Base-by-base conservation (phyloP, 92 coral and sea anemone genomes). In the Micromussa lordhowensis region DNA sequence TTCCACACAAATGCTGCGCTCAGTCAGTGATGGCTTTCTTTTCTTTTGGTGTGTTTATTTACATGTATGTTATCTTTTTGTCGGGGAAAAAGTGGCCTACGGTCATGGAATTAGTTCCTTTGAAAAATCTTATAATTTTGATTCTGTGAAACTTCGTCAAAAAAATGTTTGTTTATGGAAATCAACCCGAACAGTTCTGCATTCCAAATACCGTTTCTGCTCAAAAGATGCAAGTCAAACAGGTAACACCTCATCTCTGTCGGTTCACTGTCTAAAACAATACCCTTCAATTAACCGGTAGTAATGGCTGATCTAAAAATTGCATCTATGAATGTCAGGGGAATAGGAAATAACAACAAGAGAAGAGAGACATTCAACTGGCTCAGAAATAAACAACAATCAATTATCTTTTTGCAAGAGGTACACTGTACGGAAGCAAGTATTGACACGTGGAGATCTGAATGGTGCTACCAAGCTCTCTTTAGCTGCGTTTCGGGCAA, bases 361-460 rank as follows among this genome's bases (percentile, higher is more conserved):
- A 55, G 61, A 55, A 55, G 61, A 55, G 61, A 55, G 61, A 55
- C 61, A 1, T 55, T 55, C 22, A 55, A 55, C 61, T 55, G 61
- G 61, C 61, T 19, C 22, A 55, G 78, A 73, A 28, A 28, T 51
- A 34, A 76, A 76, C 28, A 76, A 49, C 26, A 75, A 35, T 75
- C 80, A 77, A 77, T 77, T 77, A 35, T 17, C 80, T 35, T 77
- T 35, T 36, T 76, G 55, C 80, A 76, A 76, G n/a, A n/a, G n/a
- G 80, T 19, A 15, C 80, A 76, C n/a, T 76, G 55, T 19, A 40
- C 32, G 29, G 80, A 49, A 44, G 24, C 24, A 34, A 76, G 29
- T 35, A 76, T 34, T 35, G 80, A 76, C 55, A 34, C 4, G 30
- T 48, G 61, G 61, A 21, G 58, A 17, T 34, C 80, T 11, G 80